A percentile compares a stretch with the other conserved stretches of the same genome.
phyloP scores from a whole-genome alignment of 2,888 invertebrate species.

The Chaetoderma sp. region DNA sequence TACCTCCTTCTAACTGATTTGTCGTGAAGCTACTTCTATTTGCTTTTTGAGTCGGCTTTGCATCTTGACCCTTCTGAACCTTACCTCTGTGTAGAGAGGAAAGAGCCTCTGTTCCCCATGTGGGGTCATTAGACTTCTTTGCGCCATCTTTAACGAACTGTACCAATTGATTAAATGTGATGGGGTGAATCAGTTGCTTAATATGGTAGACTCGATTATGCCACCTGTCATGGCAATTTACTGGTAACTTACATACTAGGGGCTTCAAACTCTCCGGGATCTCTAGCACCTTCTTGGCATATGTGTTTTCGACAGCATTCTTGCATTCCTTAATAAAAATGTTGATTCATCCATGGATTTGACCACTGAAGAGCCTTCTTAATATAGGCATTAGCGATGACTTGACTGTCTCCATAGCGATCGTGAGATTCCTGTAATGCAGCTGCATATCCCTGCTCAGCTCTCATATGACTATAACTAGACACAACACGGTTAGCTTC shows the following conservation, averaged over 20 bases:
- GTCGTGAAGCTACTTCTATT: not conserved
- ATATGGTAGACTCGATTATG: not conserved
- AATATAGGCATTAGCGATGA: too few species aligned
- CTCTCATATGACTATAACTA: too few species aligned
- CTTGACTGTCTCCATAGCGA: too few species aligned
- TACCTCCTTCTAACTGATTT: not conserved
- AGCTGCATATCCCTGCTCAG: too few species aligned
- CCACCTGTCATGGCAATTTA: not conserved
- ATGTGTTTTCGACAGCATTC: not conserved
- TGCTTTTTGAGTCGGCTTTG: not conserved
- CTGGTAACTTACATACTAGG: not conserved
- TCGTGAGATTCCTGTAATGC: too few species aligned
- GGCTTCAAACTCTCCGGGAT: not conserved
- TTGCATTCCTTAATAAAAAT: not conserved
- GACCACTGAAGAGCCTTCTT: not conserved
- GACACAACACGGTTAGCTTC: too few species aligned
- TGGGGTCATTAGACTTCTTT: constrained; percentile 18
- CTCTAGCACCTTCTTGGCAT: not conserved
- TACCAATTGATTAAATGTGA: constrained; percentile 5
- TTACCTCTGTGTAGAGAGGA: not conserved
- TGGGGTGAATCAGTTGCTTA: not conserved
- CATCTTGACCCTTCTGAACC: not conserved
- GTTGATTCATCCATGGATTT: not conserved
- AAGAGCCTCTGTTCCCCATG: constrained; percentile 18
- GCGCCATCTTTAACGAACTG: constrained; percentile 13